phyloP scores from a whole-genome alignment of 2,113 vertebrate genomes.

The Onychorhynchus coronatus region DNA sequence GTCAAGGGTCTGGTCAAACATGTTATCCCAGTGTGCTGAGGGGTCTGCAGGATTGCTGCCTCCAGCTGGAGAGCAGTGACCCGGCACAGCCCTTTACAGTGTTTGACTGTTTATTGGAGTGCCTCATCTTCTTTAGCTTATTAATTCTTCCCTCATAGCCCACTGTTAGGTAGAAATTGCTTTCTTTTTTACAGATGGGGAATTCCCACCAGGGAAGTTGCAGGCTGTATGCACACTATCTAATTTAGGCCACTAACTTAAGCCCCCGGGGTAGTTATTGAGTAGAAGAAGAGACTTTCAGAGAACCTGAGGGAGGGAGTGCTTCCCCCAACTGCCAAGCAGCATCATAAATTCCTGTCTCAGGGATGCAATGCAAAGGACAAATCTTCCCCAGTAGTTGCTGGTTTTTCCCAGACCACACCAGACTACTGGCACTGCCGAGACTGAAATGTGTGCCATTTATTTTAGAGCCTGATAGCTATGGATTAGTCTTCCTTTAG shows the following conservation, averaged over 20 bases:
- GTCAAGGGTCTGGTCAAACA: neutral
- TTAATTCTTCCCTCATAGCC: conserved; percentile 12
- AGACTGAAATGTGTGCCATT: neutral
- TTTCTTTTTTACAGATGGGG: conserved; percentile 31
- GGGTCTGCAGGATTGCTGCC: neutral
- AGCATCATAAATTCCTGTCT: neutral
- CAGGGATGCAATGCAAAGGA: neutral
- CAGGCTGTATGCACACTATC: neutral
- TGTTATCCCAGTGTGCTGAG: neutral
- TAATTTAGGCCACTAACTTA: neutral
- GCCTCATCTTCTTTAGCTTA: neutral
- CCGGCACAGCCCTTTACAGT: neutral
- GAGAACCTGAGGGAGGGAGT: neutral
- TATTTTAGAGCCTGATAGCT: neutral
- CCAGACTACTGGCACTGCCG: neutral
- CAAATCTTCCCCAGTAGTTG: neutral
- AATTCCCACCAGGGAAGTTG: conserved; percentile 16
- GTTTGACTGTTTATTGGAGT: neutral
- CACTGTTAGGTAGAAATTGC: conserved; percentile 23
- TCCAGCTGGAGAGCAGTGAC: conserved; percentile 19
- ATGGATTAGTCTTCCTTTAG: neutral
- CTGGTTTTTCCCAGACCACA: neutral
- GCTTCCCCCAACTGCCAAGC: neutral
- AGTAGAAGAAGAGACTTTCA: neutral
- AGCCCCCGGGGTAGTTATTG: neutral